phyloP scores from a whole-genome alignment of 2,797 vertebrate species.

The Cirrhinus mrigala region DNA sequence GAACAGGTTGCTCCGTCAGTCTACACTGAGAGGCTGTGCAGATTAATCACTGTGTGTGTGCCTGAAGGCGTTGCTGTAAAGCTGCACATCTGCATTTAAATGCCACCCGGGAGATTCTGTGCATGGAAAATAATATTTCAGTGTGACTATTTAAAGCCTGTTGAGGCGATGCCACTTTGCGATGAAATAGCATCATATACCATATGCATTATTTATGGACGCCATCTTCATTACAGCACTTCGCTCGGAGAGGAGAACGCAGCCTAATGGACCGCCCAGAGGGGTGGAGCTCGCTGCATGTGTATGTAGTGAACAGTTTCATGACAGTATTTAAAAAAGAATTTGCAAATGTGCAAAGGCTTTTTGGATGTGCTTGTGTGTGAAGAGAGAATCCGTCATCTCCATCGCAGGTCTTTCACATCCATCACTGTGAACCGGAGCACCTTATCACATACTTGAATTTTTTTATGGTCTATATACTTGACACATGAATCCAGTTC shows the following conservation, averaged over 20 bases:
- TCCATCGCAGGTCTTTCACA: background rate
- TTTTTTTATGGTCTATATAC: conserved; percentile 40
- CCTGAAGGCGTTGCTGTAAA: conserved; percentile 65
- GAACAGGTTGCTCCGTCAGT: conserved; percentile 24
- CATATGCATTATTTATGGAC: conserved; percentile 85
- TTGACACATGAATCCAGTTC: conserved; percentile 35
- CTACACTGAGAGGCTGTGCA: conserved; percentile 25
- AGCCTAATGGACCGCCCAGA: conserved; percentile 65
- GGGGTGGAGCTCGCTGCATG: conserved; percentile 44
- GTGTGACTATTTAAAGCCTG: conserved; percentile 81
- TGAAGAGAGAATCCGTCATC: background rate
- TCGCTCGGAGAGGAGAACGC: conserved; percentile 67
- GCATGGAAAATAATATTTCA: conserved; percentile 74
- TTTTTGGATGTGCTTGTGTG: background rate
- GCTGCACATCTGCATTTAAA: conserved; percentile 80
- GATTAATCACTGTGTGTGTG: conserved; percentile 29
- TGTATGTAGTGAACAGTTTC: conserved; percentile 36
- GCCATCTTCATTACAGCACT: conserved; percentile 80
- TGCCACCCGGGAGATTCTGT: conserved; percentile 67
- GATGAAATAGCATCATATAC: conserved; percentile 76
- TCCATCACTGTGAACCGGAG: conserved; percentile 30
- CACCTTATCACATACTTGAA: conserved; percentile 40
- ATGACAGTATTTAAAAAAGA: background rate
- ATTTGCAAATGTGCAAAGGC: conserved; percentile 29
- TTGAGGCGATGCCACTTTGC: conserved; percentile 78